Percentiles rank a stretch among this genome's conserved stretches.
phyloP scores from a whole-genome alignment of 2,797 vertebrate species.

The Fundulus diaphanus region DNA sequence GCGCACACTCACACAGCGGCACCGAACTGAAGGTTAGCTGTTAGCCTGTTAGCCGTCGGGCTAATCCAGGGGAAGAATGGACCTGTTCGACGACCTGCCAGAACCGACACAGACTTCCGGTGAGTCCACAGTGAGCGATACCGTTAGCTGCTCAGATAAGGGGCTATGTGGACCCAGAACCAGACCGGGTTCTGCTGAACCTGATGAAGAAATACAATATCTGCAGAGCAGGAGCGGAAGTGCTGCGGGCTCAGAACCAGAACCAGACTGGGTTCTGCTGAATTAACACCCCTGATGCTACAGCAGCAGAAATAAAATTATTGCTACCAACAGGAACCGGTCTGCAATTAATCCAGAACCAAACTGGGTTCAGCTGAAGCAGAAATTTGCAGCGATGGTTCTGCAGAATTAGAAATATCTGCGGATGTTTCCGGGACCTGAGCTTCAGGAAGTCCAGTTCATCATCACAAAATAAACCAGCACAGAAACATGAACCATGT shows the following conservation, averaged over 20 bases:
- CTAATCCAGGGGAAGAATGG: slow-evolving; percentile 51
- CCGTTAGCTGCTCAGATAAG: too few relatives aligned
- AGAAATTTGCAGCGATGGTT: not conserved
- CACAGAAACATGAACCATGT: too few relatives aligned
- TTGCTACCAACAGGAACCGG: not conserved
- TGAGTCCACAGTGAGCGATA: slow-evolving; percentile 29
- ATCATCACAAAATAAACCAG: not conserved
- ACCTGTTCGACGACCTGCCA: slow-evolving; percentile 77
- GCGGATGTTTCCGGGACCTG: not conserved
- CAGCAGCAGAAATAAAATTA: not conserved
- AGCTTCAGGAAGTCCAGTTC: not conserved
- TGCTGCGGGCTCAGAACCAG: not conserved
- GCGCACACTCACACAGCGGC: not conserved
- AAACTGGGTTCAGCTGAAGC: not conserved
- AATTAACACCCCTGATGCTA: not conserved
- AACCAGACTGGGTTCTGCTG: not conserved
- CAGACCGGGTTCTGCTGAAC: not conserved
- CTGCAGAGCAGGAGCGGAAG: not conserved
- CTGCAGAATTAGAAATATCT: not conserved
- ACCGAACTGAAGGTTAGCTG: not conserved
- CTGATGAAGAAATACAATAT: too few relatives aligned
- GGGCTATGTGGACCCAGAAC: not conserved
- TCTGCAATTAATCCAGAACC: not conserved
- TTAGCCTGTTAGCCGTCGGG: slow-evolving; percentile 19
- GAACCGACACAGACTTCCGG: slow-evolving; percentile 71